Evolutionary conservation across 2,797 vertebrate genomes (phyloP).

Genomic region (Molossus alvarezi): DNA sequence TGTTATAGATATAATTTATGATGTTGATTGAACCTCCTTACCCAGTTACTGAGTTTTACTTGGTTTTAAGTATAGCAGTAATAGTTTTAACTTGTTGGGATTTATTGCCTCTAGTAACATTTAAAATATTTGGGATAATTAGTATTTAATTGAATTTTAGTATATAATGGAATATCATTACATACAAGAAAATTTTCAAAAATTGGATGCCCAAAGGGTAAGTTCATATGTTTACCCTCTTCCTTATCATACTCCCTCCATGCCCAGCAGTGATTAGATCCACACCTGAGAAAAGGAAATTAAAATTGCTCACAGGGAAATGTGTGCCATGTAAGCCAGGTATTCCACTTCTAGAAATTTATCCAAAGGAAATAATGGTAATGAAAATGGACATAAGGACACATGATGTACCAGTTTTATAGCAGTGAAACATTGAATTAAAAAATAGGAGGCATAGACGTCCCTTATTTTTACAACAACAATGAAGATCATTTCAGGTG

Average conservation of each 20-base stretch:
- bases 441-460: background rate
- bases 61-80: conserved; percentile 8
- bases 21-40: background rate
- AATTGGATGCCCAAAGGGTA: background rate
- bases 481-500: background rate
- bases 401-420: background rate
- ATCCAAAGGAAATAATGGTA: background rate
- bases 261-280: background rate
- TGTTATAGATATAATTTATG: background rate
- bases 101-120: conserved; percentile 7
- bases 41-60: background rate
- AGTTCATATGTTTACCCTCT: conserved; percentile 11
- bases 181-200: background rate
- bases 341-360: conserved; percentile 43
- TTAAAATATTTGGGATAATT: conserved; percentile 52
- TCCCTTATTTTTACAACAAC: conserved; percentile 34
- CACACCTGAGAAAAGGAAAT: background rate
- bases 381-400: background rate
- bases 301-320: conserved; percentile 22
- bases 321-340: background rate
- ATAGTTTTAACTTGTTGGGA: conserved; percentile 21
- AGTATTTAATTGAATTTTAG: conserved; percentile 19
- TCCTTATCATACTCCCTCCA: background rate
- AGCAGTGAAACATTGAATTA: background rate
- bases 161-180: background rate